Conservation (phyloP, 2,113 vertebrate genomes). For the Notothenia rossii region DNA sequence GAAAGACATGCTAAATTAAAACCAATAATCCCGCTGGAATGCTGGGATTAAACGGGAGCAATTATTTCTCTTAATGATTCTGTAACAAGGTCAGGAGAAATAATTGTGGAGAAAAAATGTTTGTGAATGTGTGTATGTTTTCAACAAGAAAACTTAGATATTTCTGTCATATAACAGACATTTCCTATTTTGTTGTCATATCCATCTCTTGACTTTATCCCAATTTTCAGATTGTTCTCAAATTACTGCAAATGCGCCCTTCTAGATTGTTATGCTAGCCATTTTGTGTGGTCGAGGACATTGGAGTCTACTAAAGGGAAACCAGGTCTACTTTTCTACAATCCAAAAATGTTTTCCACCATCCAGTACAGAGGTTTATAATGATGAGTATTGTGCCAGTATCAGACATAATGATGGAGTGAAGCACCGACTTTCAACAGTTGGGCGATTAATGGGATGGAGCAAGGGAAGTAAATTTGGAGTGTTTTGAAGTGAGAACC, state of each 20-base stretch:
- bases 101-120: not conserved
- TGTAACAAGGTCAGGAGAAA: slow-evolving; percentile 53
- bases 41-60: slow-evolving; percentile 55
- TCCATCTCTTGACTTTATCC: not conserved
- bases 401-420: too few species aligned
- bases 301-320: not conserved
- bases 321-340: too few species aligned
- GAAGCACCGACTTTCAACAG: too few species aligned
- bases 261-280: not conserved
- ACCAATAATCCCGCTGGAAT: slow-evolving; percentile 64
- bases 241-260: not conserved
- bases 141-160: too few species aligned
- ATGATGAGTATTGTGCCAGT: too few species aligned
- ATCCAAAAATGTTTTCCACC: too few species aligned
- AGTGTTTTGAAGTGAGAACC: too few species aligned
- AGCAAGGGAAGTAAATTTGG: too few species aligned
- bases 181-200: not conserved
- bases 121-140: not conserved
- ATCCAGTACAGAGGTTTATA: too few species aligned
- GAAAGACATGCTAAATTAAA: slow-evolving; percentile 55
- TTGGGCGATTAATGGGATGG: too few species aligned
- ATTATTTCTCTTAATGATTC: slow-evolving; percentile 65
- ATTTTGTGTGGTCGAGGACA: not conserved
- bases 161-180: too few species aligned
- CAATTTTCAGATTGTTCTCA: not conserved